Evolutionary conservation across 2,797 vertebrate species (phyloP), one percentile per base, ranked within the genome.

Genomic region (Coregonus ussuriensis): DNA sequence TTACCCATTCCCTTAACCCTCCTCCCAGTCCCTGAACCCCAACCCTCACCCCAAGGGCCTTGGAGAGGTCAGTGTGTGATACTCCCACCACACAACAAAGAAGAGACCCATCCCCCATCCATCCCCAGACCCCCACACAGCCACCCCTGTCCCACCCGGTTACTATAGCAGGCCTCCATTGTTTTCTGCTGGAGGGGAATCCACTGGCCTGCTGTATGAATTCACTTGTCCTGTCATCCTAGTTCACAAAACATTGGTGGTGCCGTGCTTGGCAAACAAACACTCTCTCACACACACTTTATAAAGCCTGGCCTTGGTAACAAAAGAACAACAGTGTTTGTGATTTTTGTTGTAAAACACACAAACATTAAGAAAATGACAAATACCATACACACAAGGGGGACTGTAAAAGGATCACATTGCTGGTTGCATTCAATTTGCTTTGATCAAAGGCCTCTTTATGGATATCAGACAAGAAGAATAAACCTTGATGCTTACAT

Each of bases 61-160:
- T 77, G 77, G 80, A 81, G 77, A 77, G 83, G 81, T 80, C 3
- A 16, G 71, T 65, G 76, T 84, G 71, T 74, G 77, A 86, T 76
- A 80, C 74, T 72, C 62, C 75, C 75, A 77, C 78, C 66, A 74
- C 77, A 82, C 82, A 53, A 87, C 90, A 83, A 89, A 89, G 89
- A 82, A 59, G 11, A 18, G 75, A 74, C 74, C 84, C 86, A 73
- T 76, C 81, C 82, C 82, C n/a, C 21, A 68, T 54, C 4, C 33
- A 70, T 1, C 25, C 16, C 2, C 37, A 33, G 51, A 54, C 72
- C 31, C 54, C 7, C 56, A 5, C 35, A 15, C 56, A 41, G 21
- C 56, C 52, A 21, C 72, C 37, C 7, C 31, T 41, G 25, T 47
- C 47, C 7, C 29, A 70, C 37, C 7, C 11, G 29, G 25, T 31